These are phyloP conservation scores for Crematogaster levior DNA, from an alignment of 2,888 invertebrate species.

Conservation along the genomic window DNA sequence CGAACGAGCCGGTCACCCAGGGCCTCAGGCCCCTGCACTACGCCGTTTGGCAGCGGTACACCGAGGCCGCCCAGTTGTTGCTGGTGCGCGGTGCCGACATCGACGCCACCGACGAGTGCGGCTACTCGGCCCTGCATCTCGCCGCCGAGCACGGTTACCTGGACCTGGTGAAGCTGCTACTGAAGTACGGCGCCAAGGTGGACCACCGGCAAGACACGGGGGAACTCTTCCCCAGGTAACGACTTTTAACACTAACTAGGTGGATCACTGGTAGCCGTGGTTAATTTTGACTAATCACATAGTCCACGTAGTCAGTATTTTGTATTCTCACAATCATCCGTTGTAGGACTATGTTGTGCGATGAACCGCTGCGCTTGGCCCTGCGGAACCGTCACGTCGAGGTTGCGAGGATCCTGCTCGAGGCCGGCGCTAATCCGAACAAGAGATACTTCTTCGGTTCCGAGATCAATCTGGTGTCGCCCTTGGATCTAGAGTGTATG, in stretches of 20 bases:
- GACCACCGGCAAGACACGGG: conserved; percentile 92
- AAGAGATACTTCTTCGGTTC: conserved; percentile 96
- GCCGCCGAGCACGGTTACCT: conserved; percentile 94
- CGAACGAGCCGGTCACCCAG: conserved; percentile 93
- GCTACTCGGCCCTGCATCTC: conserved; percentile 95
- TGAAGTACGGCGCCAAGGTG: conserved; percentile 92
- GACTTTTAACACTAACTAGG: no score
- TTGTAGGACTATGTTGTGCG: conserved; percentile 90
- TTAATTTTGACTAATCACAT: neutral
- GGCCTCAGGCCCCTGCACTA: conserved; percentile 96
- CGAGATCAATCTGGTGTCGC: conserved; percentile 94
- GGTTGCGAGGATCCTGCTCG: conserved; percentile 90
- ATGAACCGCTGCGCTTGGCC: conserved; percentile 95
- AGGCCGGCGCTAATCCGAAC: conserved; percentile 95
- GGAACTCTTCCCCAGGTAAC: conserved; percentile 89
- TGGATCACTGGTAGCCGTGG: neutral
- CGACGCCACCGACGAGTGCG: conserved; percentile 94
- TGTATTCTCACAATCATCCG: neutral
- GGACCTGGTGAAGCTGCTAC: conserved; percentile 90
- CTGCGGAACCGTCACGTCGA: conserved; percentile 94
- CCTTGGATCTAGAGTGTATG: conserved; percentile 92
- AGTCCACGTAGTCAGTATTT: neutral
- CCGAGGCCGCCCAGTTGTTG: conserved; percentile 92
- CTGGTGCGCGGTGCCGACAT: conserved; percentile 94
- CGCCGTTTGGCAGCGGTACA: conserved; percentile 95